Evolutionary conservation across 92 coral and sea anemone species (phyloP), one percentile per base, ranked within the genome.

Genomic region (Pocillopora meandrina): DNA sequence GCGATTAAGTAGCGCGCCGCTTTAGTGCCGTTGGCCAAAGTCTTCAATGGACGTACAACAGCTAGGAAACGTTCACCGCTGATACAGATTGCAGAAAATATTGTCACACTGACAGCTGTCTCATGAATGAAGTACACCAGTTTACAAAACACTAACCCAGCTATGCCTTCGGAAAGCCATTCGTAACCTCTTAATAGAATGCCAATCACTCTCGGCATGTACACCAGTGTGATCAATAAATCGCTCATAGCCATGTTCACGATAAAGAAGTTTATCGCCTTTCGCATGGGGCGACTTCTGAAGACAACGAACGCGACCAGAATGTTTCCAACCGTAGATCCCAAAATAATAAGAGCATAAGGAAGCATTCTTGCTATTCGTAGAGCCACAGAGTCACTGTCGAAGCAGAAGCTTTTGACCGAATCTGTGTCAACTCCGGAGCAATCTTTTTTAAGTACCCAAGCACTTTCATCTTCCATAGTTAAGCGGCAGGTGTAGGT

Each of bases 161-260:
- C 82, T 0, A 76, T 11, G n/a, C 67, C 87, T 26, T 9, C 15
- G 3, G 76, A 65, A 35, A 75, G 58, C 87, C 87, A 84, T 13
- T 67, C 60, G 31, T 84, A 84, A 0, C 87, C 87, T 26, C 72
- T 76, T 2, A 76, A 16, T 8, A 84, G n/a, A n/a, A 84, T 74
- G n/a, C 31, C 12, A 26, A 84, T n/a, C 47, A 84, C 76, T 18
- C 87, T 66, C 0, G 87, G 87, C 76, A 84, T 84, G 36, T 74
- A 84, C 6, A 84, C 82, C 36, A 84, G 34, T 6, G 92, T 90
- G 61, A 90, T 90, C 7, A 90, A 59, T 75, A 90, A 73, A 63
- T 90, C 92, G 9, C 89, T 77, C n/a, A 33, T n/a, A 34, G 90
- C 84, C 90, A 90, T 90, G 14, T 90, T 90, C 26, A 85, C 87